phyloP scores from a whole-genome alignment of 2,113 vertebrate species.

The Hyperoodon ampullatus region DNA sequence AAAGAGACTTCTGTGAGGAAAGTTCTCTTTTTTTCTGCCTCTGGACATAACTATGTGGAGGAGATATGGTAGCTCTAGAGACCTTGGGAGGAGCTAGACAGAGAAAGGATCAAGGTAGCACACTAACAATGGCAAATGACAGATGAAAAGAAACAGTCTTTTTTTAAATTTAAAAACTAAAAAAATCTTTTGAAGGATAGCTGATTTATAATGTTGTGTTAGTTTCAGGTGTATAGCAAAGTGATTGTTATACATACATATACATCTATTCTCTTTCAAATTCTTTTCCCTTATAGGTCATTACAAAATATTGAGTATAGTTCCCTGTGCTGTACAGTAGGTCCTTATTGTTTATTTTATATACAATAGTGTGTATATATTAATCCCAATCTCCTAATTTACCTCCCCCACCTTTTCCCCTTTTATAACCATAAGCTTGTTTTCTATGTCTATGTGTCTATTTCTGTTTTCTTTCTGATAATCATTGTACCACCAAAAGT shows the following conservation, averaged over 20 bases:
- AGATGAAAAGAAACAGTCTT: neutral
- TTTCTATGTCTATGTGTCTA: neutral
- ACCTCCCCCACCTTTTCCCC: neutral
- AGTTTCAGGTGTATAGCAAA: neutral
- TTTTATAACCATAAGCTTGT: neutral
- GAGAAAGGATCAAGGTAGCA: neutral
- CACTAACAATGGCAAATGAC: neutral
- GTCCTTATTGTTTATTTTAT: neutral
- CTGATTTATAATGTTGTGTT: neutral
- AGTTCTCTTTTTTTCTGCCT: neutral
- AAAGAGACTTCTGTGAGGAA: neutral
- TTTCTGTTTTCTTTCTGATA: neutral
- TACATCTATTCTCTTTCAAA: neutral
- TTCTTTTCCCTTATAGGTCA: neutral
- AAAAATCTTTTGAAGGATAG: neutral
- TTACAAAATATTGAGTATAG: neutral
- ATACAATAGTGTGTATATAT: neutral
- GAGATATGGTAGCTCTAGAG: neutral
- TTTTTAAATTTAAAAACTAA: neutral
- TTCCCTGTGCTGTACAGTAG: neutral
- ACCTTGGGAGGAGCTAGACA: neutral
- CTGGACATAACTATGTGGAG: neutral
- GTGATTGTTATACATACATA: neutral
- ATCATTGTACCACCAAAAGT: neutral
- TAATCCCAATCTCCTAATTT: neutral